Evolutionary conservation across 2,113 vertebrate genomes (phyloP).

Genomic region (Aptenodytes patagonicus): DNA sequence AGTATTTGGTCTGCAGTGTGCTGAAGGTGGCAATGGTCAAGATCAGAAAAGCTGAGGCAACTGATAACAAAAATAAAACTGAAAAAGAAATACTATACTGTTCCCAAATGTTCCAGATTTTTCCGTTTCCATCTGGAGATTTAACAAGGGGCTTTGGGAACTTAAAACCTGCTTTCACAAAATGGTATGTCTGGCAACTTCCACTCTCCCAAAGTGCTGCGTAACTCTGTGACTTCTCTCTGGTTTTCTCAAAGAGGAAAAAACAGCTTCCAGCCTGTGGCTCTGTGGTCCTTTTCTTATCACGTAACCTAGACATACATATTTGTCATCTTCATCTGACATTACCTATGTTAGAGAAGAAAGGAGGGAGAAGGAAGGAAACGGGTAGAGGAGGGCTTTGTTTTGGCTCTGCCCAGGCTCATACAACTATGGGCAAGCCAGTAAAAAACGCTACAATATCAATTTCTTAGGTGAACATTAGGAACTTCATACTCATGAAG

Average conservation of each 20-base stretch:
- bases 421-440: neutral
- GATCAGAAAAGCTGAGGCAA: neutral
- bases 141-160: neutral
- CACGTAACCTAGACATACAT: fast-evolving
- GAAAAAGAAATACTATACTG: neutral
- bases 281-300: neutral
- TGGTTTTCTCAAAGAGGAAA: neutral
- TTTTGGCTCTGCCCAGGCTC: neutral
- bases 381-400: neutral
- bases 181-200: neutral
- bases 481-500: neutral
- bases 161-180: neutral
- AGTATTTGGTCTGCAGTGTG: neutral
- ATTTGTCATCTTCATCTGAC: neutral
- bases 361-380: neutral
- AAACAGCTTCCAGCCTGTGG: neutral
- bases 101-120: neutral
- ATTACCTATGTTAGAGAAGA: neutral
- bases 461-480: neutral
- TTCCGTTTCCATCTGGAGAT: neutral
- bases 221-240: neutral
- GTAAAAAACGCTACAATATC: neutral
- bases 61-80: neutral
- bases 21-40: neutral
- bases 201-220: neutral